Evolutionary conservation across 2,797 vertebrate genomes (phyloP).

Genomic region (Hemibagrus guttatus): DNA sequence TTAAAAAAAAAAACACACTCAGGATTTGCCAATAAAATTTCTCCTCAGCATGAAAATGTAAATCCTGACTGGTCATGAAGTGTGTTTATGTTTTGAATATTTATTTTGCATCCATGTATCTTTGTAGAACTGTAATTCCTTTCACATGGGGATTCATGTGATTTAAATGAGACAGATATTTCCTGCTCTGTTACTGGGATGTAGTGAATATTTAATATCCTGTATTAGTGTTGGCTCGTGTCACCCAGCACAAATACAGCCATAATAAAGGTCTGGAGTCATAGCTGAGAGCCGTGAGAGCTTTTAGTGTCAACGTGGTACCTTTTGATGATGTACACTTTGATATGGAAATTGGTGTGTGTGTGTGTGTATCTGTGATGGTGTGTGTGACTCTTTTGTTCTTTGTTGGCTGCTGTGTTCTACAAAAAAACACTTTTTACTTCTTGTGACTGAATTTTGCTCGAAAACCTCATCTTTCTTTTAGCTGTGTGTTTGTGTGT

Average conservation of each 20-base stretch:
- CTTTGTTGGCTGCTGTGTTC: neutral
- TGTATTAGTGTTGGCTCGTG: neutral
- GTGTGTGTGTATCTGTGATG: neutral
- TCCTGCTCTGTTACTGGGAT: neutral
- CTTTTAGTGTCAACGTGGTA: slow-evolving; percentile 6
- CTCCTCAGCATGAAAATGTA: neutral
- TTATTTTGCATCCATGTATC: neutral
- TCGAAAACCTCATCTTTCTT: neutral
- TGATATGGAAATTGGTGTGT: slow-evolving; percentile 3
- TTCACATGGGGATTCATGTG: neutral
- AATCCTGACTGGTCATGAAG: neutral
- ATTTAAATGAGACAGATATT: neutral
- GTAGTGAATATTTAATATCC: neutral
- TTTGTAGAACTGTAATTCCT: neutral
- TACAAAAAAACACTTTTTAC: neutral
- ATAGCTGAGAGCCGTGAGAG: neutral
- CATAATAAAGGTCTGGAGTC: neutral
- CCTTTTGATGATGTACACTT: slow-evolving; percentile 20
- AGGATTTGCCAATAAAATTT: neutral
- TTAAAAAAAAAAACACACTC: neutral
- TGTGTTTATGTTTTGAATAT: neutral
- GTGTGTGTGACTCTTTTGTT: neutral
- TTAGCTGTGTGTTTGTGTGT: neutral
- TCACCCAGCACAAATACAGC: neutral
- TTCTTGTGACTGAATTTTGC: neutral